phyloP scores from a whole-genome alignment of 2,888 invertebrate species.

The Clusia tigrina region DNA sequence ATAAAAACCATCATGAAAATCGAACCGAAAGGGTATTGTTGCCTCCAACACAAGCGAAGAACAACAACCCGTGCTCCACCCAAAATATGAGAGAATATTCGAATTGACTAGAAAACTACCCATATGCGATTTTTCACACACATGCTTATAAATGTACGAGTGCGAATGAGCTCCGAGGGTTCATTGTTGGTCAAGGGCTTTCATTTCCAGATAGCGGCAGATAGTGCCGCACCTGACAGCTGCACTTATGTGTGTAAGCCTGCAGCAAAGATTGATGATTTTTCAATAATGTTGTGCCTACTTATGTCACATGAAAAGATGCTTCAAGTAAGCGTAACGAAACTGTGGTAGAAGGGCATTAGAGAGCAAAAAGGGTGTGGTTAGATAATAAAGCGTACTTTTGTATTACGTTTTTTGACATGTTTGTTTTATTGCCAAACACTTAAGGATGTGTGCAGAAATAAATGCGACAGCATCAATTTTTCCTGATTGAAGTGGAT shows the following conservation, averaged over 20 bases:
- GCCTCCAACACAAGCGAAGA: too few species aligned
- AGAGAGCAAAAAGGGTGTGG: neutral
- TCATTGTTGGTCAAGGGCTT: slow-evolving; percentile 13
- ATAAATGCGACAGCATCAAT: slow-evolving; percentile 3
- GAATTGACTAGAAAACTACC: neutral
- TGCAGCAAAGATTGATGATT: slow-evolving; percentile 44
- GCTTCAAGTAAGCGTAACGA: neutral
- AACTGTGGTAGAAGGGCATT: neutral
- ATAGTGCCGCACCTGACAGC: neutral
- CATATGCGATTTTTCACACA: slow-evolving; percentile 5
- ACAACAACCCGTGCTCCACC: too few species aligned
- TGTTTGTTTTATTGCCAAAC: slow-evolving; percentile 1
- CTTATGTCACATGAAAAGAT: neutral
- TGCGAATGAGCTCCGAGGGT: neutral
- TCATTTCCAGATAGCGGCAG: neutral
- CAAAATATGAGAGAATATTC: too few species aligned
- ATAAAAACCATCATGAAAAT: neutral
- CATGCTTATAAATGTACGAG: neutral
- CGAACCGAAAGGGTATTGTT: neutral
- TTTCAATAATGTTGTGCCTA: slow-evolving; percentile 41
- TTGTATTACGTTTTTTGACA: slow-evolving; percentile 9
- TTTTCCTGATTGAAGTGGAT: too few species aligned
- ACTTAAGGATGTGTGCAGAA: neutral
- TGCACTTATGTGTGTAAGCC: neutral
- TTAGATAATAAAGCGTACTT: neutral